Conservation (phyloP, 2,113 vertebrate species). For the Aythya baeri region DNA sequence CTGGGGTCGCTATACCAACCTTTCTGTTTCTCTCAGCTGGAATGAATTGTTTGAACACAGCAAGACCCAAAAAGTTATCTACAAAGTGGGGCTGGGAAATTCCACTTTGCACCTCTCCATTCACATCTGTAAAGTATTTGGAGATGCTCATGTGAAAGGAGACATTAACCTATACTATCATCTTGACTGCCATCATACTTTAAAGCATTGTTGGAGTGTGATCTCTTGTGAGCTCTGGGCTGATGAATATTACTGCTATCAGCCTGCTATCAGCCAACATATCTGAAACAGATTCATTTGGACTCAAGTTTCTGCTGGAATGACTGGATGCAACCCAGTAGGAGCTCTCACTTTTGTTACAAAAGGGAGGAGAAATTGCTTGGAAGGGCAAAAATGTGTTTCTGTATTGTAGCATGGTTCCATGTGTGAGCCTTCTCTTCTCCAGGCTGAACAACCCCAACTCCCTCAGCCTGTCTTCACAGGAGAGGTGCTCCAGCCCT, state of each 20-base stretch:
- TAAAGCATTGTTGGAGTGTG: not conserved
- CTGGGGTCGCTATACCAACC: not conserved
- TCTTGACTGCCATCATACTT: not conserved
- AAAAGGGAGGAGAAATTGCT: not conserved
- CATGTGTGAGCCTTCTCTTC: not conserved
- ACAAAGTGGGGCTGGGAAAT: not conserved
- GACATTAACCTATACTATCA: not conserved
- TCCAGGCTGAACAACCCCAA: no score
- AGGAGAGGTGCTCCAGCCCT: no score
- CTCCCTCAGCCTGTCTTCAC: no score
- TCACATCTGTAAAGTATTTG: conserved; percentile 5
- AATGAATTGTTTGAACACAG: not conserved
- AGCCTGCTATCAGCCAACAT: not conserved
- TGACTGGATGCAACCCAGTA: not conserved
- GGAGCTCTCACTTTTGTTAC: not conserved
- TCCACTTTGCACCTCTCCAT: not conserved
- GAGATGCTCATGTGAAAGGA: not conserved
- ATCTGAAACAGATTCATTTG: not conserved
- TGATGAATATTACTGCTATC: not conserved
- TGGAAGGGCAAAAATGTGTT: not conserved
- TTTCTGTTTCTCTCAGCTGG: not conserved
- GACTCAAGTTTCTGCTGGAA: not conserved
- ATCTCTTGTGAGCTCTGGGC: not conserved
- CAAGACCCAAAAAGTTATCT: not conserved
- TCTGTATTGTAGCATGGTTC: not conserved